phyloP scores from a whole-genome alignment of 2,113 vertebrate species.

The Gorilla gorilla region DNA sequence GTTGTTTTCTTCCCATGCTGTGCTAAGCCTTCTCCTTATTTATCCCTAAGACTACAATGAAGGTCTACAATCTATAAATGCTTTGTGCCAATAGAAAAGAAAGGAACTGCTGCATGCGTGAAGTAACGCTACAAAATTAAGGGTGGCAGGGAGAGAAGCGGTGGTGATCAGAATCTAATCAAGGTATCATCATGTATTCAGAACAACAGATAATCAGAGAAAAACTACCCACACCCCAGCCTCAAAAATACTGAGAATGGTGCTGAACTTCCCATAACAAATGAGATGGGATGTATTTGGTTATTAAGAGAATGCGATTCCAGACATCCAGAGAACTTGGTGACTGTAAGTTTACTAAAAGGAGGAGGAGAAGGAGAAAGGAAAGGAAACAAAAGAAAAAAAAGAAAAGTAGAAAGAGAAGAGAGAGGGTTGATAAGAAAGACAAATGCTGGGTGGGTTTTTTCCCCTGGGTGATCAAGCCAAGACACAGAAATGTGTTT shows the following conservation, averaged over 20 bases:
- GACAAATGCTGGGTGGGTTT: background rate
- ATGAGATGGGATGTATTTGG: background rate
- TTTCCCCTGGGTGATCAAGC: background rate
- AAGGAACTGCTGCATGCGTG: accelerated
- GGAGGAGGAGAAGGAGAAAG: background rate
- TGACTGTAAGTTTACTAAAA: background rate
- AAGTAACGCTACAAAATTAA: background rate
- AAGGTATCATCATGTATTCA: background rate
- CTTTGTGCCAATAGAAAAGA: background rate
- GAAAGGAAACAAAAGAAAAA: too few species aligned
- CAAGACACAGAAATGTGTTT: background rate
- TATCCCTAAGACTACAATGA: background rate
- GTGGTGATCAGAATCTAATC: background rate
- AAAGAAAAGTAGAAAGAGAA: too few species aligned
- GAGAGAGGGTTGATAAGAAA: background rate
- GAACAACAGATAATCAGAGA: background rate
- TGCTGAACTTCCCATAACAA: background rate
- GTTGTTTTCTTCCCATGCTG: background rate
- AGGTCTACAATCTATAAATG: background rate
- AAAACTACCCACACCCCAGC: background rate
- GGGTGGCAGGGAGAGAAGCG: background rate
- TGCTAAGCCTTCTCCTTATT: background rate
- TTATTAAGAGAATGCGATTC: background rate
- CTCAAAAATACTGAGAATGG: background rate
- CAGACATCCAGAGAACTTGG: background rate